phyloP scores from a whole-genome alignment of 2,113 vertebrate genomes.

The Stomatorhinus ivindoensis region DNA sequence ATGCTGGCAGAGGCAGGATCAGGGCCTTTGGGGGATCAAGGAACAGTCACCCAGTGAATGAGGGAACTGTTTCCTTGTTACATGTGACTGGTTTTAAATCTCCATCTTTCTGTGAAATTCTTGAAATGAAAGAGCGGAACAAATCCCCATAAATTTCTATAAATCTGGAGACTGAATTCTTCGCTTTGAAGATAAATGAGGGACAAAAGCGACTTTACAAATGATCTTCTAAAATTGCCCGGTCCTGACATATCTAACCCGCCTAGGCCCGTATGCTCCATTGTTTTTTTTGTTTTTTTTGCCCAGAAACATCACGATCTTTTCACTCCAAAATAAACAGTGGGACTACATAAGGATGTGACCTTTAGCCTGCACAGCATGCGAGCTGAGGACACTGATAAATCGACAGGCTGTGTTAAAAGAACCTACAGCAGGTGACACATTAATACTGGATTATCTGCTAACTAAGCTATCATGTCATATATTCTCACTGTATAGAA shows the following conservation, averaged over 20 bases:
- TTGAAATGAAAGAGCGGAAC: slow-evolving; percentile 34
- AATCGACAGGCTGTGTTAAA: neutral
- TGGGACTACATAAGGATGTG: neutral
- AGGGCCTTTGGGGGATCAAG: slow-evolving; percentile 39
- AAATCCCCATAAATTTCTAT: slow-evolving; percentile 38
- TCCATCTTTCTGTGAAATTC: slow-evolving; percentile 34
- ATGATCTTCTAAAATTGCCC: neutral
- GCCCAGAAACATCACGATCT: neutral
- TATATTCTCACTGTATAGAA: neutral
- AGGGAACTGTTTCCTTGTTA: slow-evolving; percentile 31
- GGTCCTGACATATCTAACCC: neutral
- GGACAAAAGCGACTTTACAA: slow-evolving; percentile 37
- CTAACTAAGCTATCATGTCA: neutral
- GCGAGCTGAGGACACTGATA: neutral
- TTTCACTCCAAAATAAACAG: neutral
- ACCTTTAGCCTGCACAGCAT: neutral
- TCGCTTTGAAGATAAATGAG: slow-evolving; percentile 31
- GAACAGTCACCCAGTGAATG: slow-evolving; percentile 33
- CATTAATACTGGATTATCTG: neutral
- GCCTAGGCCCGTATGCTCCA: too few species aligned
- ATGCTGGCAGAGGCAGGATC: slow-evolving; percentile 30
- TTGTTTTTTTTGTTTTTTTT: neutral
- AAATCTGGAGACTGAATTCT: slow-evolving; percentile 36
- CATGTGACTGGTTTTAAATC: slow-evolving; percentile 34
- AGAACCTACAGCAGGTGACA: neutral